Conservation (phyloP, 35 echinoderm and acorn worm genomes). For the Patiria miniata region DNA sequence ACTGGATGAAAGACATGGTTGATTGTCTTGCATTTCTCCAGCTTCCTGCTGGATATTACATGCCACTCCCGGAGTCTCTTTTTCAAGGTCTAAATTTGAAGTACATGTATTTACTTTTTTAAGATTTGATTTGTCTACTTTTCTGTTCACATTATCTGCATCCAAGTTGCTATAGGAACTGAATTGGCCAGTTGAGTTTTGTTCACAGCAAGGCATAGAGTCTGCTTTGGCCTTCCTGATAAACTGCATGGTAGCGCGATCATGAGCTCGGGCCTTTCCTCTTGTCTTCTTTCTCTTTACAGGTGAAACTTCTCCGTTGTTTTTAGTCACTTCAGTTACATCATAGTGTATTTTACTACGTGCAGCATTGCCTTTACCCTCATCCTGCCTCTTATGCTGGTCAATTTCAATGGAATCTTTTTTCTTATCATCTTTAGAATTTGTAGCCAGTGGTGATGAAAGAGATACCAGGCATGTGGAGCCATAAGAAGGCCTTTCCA, state of each 20-base stretch:
- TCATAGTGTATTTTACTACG: background rate
- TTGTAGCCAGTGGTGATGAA: background rate
- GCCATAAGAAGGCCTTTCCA: background rate
- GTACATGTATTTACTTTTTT: background rate
- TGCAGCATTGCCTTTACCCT: background rate
- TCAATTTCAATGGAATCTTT: background rate
- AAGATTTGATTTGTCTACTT: background rate
- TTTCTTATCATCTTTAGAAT: background rate
- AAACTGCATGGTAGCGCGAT: background rate
- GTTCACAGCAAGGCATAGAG: background rate
- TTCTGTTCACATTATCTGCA: background rate
- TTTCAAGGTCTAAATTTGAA: background rate
- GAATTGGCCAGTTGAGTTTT: background rate
- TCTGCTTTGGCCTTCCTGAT: background rate
- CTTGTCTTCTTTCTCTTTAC: conserved; percentile 12
- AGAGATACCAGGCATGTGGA: too few species aligned
- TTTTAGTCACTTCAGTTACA: background rate
- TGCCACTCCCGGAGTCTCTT: background rate
- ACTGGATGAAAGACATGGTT: background rate
- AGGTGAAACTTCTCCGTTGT: background rate
- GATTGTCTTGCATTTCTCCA: background rate
- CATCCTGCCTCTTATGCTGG: background rate
- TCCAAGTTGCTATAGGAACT: background rate
- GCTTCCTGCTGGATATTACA: background rate
- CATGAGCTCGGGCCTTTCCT: background rate